A percentile compares a stretch with the other conserved stretches of the same genome.
Conservation (phyloP, 1,140 invertebrate species). For the Oscheius sp. region DNA sequence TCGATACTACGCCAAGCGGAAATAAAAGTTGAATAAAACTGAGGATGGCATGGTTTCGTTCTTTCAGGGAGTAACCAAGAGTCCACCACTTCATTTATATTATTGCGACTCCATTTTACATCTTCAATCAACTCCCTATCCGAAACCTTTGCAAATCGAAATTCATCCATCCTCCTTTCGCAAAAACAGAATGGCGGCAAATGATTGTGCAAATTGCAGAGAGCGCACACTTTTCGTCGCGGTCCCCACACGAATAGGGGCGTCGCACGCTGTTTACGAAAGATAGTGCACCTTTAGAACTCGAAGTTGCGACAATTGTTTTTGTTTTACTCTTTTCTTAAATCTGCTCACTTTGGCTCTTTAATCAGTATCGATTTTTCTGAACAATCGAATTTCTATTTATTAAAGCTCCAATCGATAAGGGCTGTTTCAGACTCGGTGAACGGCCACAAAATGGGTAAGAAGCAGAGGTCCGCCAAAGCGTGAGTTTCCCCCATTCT, state of each 20-base stretch:
- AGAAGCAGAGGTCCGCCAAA: neutral
- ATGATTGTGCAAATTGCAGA: neutral
- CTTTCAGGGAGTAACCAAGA: no score
- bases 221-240: neutral
- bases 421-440: neutral
- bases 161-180: no score
- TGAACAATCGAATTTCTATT: neutral
- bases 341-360: neutral
- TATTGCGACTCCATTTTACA: no score
- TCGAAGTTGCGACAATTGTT: neutral
- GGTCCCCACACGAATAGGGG: neutral
- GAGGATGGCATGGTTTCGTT: no score
- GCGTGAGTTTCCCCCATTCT: conserved; percentile 9
- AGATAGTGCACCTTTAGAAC: neutral
- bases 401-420: neutral
- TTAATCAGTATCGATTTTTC: neutral
- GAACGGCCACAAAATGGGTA: neutral
- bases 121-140: no score
- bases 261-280: neutral
- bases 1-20: no score
- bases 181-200: no score
- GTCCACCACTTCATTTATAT: no score
- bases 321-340: no score
- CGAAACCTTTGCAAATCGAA: no score
- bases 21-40: no score